Conservation (phyloP, 2,113 vertebrate genomes). For the Corythoichthys haematopterus region DNA sequence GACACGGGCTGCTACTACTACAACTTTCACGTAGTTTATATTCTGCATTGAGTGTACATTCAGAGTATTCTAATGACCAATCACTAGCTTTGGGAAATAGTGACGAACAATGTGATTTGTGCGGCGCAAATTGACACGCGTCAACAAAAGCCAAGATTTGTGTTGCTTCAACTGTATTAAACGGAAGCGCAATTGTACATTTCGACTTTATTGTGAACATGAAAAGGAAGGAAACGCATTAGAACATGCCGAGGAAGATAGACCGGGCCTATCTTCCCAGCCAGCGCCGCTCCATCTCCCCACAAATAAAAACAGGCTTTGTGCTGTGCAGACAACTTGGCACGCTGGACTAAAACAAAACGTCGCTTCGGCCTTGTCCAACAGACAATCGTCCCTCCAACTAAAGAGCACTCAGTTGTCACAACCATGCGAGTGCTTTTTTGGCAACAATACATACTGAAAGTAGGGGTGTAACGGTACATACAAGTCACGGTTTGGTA, state of each 20-base stretch:
- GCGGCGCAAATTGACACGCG: not conserved
- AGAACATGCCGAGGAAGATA: conserved; percentile 50
- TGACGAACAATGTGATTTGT: conserved; percentile 6
- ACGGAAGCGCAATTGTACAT: conserved; percentile 56
- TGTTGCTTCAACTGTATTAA: conserved; percentile 18
- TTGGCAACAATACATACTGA: conserved; percentile 9
- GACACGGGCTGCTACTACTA: not conserved
- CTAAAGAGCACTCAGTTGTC: conserved; percentile 30
- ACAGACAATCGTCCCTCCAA: conserved; percentile 31
- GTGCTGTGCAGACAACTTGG: conserved; percentile 57
- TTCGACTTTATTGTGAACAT: conserved; percentile 56
- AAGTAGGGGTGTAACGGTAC: no score
- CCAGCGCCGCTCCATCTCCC: conserved; percentile 25
- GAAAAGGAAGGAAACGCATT: conserved; percentile 58
- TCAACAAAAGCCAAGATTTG: conserved; percentile 22
- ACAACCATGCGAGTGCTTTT: conserved; percentile 26
- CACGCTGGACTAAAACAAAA: conserved; percentile 51
- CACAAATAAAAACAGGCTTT: conserved; percentile 59
- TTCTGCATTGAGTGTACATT: not conserved
- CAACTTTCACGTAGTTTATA: not conserved
- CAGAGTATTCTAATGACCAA: not conserved
- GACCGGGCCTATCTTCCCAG: conserved; percentile 40
- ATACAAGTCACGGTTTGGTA: no score
- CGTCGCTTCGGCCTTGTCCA: conserved; percentile 21
- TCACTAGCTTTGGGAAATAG: not conserved